Evolutionary conservation across 1,140 invertebrate species (phyloP).

Genomic region (Drosophila pallidifrons): DNA sequence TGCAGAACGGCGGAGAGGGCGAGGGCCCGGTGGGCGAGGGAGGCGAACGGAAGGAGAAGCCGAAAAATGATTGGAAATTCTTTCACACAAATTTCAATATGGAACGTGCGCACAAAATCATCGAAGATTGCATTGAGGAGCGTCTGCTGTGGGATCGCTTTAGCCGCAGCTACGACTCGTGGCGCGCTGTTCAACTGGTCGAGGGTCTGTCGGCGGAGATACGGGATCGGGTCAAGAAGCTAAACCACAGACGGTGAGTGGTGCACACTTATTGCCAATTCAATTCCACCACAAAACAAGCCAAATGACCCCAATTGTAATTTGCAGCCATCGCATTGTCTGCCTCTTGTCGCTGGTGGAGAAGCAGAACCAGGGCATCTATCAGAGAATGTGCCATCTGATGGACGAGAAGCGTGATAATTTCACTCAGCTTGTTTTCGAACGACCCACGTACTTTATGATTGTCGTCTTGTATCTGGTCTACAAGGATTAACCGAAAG

Average conservation of each 20-base stretch:
- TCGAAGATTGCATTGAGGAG: slow-evolving; percentile 81
- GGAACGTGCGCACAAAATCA: slow-evolving; percentile 79
- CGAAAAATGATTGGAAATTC: slow-evolving; percentile 79
- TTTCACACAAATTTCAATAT: slow-evolving; percentile 84
- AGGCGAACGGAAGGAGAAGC: slow-evolving; percentile 62
- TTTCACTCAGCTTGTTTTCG: slow-evolving; percentile 77
- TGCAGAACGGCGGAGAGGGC: slow-evolving; percentile 54
- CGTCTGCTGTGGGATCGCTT: slow-evolving; percentile 82
- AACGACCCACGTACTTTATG: slow-evolving; percentile 81
- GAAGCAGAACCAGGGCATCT: slow-evolving; percentile 81
- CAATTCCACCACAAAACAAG: slow-evolving; percentile 1
- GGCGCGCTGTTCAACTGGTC: slow-evolving; percentile 76
- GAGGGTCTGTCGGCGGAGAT: slow-evolving; percentile 78
- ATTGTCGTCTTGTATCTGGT: slow-evolving; percentile 80
- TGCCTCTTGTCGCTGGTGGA: slow-evolving; percentile 80
- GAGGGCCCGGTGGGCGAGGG: slow-evolving; percentile 24
- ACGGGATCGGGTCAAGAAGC: slow-evolving; percentile 76
- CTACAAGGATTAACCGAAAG: slow-evolving; percentile 67
- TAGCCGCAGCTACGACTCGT: slow-evolving; percentile 81
- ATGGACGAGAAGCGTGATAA: slow-evolving; percentile 82
- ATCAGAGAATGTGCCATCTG: slow-evolving; percentile 75
- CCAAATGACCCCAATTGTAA: slow-evolving; percentile 17
- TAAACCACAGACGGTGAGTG: slow-evolving; percentile 78
- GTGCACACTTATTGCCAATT: neutral
- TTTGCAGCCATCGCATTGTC: slow-evolving; percentile 75